Conservation (phyloP, 2,797 vertebrate genomes). For the Alca torda region DNA sequence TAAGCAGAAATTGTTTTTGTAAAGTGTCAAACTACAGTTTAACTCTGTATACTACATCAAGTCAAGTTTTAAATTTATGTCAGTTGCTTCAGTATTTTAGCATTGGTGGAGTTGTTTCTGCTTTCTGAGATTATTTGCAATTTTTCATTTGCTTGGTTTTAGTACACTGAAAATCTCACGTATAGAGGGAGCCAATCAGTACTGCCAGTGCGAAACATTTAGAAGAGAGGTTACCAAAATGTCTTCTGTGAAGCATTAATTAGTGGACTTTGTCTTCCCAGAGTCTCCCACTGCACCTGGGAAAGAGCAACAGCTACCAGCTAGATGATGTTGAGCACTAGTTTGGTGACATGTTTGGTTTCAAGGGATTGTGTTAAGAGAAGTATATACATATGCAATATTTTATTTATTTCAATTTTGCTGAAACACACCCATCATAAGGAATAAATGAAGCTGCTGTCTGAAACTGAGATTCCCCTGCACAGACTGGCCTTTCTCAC, state of each 20-base stretch:
- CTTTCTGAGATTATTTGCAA: neutral
- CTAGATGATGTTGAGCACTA: neutral
- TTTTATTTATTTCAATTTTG: neutral
- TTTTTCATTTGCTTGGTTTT: neutral
- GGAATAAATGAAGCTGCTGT: neutral
- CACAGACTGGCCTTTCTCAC: neutral
- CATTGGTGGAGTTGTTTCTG: neutral
- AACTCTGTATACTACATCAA: neutral
- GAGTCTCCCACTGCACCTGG: neutral
- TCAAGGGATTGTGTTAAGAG: neutral
- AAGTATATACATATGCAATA: rapidly evolving
- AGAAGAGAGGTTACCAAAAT: neutral
- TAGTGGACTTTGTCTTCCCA: neutral
- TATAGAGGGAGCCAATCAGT: neutral
- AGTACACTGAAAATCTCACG: neutral
- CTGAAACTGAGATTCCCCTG: neutral
- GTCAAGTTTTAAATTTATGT: neutral
- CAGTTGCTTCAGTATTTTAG: neutral
- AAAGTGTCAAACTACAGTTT: neutral
- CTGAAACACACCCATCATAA: neutral
- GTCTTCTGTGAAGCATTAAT: neutral
- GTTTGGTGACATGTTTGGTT: neutral
- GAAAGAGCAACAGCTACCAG: neutral
- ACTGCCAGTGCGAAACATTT: neutral
- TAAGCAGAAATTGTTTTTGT: too few species aligned